phyloP scores from a whole-genome alignment of 2,797 vertebrate species.

The Tenualosa thibaudeaui region DNA sequence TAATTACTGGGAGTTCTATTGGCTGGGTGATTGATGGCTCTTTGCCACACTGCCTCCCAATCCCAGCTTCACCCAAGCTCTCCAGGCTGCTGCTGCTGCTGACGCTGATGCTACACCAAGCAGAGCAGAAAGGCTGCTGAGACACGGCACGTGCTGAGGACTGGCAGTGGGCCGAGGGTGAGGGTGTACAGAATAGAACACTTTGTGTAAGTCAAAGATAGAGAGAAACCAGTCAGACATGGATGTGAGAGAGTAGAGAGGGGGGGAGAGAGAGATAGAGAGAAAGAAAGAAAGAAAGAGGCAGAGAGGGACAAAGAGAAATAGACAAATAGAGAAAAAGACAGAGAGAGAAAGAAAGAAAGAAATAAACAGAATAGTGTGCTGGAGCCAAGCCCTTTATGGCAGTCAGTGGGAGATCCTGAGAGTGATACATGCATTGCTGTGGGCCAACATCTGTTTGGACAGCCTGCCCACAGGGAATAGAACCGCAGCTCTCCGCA shows the following conservation, averaged over 20 bases:
- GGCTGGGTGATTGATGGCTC: slow-evolving; percentile 83
- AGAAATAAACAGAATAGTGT: slow-evolving; percentile 17
- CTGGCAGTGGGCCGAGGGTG: neutral
- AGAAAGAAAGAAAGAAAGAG: neutral
- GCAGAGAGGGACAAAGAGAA: neutral
- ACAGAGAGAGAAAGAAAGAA: neutral
- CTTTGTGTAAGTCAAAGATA: neutral
- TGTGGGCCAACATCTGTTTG: slow-evolving; percentile 61
- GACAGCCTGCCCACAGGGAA: slow-evolving; percentile 57
- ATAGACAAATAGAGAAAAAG: neutral
- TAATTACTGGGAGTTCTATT: slow-evolving; percentile 85
- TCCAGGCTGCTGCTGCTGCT: slow-evolving; percentile 52
- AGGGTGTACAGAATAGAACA: slow-evolving; percentile 34
- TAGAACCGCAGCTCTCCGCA: slow-evolving; percentile 46
- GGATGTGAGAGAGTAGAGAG: neutral
- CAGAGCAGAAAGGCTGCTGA: neutral
- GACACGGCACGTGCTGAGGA: neutral
- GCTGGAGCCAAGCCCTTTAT: slow-evolving; percentile 60
- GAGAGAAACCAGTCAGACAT: neutral
- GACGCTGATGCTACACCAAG: neutral
- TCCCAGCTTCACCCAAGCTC: slow-evolving; percentile 70
- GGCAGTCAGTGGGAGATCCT: slow-evolving; percentile 83
- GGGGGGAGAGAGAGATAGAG: too few relatives aligned
- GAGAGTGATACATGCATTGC: slow-evolving; percentile 75
- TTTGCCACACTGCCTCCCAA: slow-evolving; percentile 78